These are phyloP conservation scores for Epistrophella euchroma DNA, from an alignment of 2,888 invertebrate species.

Conservation along the genomic window DNA sequence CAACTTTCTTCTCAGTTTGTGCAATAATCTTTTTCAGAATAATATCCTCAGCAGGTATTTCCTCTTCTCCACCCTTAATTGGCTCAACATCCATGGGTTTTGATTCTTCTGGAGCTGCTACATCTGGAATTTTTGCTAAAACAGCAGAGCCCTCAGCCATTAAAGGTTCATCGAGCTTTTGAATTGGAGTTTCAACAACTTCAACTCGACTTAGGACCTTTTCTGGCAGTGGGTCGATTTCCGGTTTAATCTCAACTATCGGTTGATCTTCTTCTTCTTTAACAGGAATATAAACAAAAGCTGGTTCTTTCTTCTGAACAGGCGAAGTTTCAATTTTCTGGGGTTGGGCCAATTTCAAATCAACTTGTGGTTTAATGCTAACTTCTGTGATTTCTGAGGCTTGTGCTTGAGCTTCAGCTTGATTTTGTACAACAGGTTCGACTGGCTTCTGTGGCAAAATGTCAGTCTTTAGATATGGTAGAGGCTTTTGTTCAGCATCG, in stretches of 20 bases:
- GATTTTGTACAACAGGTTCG: conserved; percentile 14
- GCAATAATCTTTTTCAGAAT: conserved; percentile 26
- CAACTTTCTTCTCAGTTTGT: conserved; percentile 14
- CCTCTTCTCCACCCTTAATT: conserved; percentile 17
- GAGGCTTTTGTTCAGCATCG: conserved; percentile 32
- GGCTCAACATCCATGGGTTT: conserved; percentile 19
- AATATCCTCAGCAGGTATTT: conserved; percentile 5
- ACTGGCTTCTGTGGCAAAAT: conserved; percentile 53
- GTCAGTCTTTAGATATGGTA: conserved; percentile 71
- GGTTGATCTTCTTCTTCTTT: conserved; percentile 7
- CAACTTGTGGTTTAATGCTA: conserved; percentile 75
- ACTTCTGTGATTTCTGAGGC: conserved; percentile 78
- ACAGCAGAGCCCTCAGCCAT: conserved; percentile 10
- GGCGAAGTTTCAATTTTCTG: conserved; percentile 23
- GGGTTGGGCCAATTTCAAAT: conserved; percentile 12
- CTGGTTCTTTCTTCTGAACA: conserved; percentile 6
- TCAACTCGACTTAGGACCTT: conserved; percentile 42
- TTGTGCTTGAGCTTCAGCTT: conserved; percentile 77
- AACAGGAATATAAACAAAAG: background rate
- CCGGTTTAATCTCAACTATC: background rate
- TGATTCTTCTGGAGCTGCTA: conserved; percentile 1
- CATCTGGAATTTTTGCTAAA: conserved; percentile 8
- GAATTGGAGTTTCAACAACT: conserved; percentile 62
- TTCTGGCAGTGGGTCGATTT: conserved; percentile 43
- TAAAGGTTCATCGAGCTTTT: conserved; percentile 50